Base-by-base conservation (phyloP, 2,888 invertebrate genomes). In the Thereva unica region DNA sequence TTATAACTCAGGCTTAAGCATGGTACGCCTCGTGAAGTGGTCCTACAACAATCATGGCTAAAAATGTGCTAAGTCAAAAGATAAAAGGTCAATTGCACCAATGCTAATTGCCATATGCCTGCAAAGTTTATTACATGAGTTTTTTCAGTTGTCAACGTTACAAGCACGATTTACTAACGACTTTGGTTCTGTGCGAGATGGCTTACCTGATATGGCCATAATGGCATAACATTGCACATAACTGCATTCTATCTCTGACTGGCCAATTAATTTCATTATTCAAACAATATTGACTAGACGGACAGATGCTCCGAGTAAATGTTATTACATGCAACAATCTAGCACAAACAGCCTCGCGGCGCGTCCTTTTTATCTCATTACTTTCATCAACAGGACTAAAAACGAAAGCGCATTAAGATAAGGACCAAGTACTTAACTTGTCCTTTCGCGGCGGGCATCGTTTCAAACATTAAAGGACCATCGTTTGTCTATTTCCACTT, bases 41-140 rank as follows among this genome's bases (percentile, higher is more conserved):
- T 37, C 12, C 47, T 34, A 34, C 41, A 47, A 61, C 23, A 23
- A 23, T 23, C 23, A 23, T 23, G 2, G 23, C 23, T 23, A 47
- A 47, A 12, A 12, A 10, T 47, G 38, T 45, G 54, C 35, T 54
- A 64, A 64, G 12, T 35, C 37, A 63, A 64, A 53, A 54, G 64
- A 23, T 45, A 47, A 64, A 64, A 64, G 54, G 64, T 47, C 54
- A 64, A 64, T 64, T 54, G 44, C 38, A 54, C 40, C 23, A 12
- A 23, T 54, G 34, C 40, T 54, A 64, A 64, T 64, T 54, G 55
- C 55, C 64, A 35, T 4, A 12, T 47, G 37, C 9, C 47, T 53
- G 64, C 12, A 52, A 9, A 34, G 34, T 7, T 52, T 35, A 41
- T 23, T n/a, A 44, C 6, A 6, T 42, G 42, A 35, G 42, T 52